Base-by-base conservation (phyloP, 2,888 invertebrate species). In the Electrophaes corylata region DNA sequence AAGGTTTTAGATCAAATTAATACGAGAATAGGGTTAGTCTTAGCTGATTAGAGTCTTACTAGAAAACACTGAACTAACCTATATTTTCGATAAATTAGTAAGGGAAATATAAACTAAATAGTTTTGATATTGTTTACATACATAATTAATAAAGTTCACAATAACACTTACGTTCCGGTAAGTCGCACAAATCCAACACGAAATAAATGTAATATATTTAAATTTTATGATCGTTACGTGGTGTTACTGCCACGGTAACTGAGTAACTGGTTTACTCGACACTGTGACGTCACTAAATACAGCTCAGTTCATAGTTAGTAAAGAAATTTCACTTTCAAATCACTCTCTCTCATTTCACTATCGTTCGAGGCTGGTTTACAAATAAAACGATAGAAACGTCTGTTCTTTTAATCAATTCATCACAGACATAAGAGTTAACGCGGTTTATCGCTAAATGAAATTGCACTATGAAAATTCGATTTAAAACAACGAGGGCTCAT, bases 341-440 rank as follows among this genome's bases (percentile, higher is more conserved):
- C 74, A 71, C 83, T 79, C 80, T 76, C 77, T 76, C 74, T 73
- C 74, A 73, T 78, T 84, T 84, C 78, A 81, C 86, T 84, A 75
- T 84, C 81, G 75, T 70, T 72, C 54, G 73, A 67, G 75, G 76
- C 65, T 71, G 51, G 39, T 35, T 41, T 55, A 48, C 45, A 57
- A 56, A 33, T 29, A 54, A 57, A 60, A 47, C 31, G 44, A 26
- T 57, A 18, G 23, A 19, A 51, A 40, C 29, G 16, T 16, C 19
- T 16, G 19, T 12, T 14, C 45, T 33, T 54, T 46, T 41, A 58
- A 57, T 58, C 43, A 49, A 60, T 48, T 55, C 47, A 37, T 14
- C 11, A 16, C 2, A 14, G 8, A 20, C 40, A 46, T 41, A 31
- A 18, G n/a, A 35, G n/a, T 53, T 40, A 47, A 12, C 26, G 11